Percentiles rank a stretch among this genome's conserved stretches.
phyloP scores from a whole-genome alignment of 2,113 vertebrate genomes.

The Galbula dea region DNA sequence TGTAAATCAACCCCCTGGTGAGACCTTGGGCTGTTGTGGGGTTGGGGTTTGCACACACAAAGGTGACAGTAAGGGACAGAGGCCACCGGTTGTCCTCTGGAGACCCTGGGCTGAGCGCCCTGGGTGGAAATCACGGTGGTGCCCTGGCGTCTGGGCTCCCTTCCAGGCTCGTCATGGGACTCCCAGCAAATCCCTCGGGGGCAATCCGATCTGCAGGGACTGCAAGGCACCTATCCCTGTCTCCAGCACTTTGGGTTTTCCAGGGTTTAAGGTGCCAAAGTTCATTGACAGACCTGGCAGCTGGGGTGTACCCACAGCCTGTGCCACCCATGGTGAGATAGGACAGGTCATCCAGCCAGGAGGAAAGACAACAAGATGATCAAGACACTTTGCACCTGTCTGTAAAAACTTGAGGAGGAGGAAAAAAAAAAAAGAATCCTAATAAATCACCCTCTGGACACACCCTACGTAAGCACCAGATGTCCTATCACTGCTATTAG shows the following conservation, averaged over 20 bases:
- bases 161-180: conserved; percentile 53
- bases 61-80: not conserved
- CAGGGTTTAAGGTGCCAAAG: conserved; percentile 36
- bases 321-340: not conserved
- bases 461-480: fast-evolving
- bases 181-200: conserved; percentile 48
- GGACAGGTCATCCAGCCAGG: not conserved
- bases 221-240: conserved; percentile 9
- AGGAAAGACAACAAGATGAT: not conserved
- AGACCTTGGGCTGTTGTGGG: fast-evolving
- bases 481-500: not conserved
- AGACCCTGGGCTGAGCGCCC: not conserved
- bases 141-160: conserved; percentile 31
- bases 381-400: not conserved
- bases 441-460: not conserved
- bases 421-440: not conserved
- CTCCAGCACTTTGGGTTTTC: not conserved
- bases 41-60: not conserved
- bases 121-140: not conserved
- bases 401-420: fast-evolving
- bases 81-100: not conserved
- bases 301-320: not conserved
- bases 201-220: conserved; percentile 31
- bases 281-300: not conserved
- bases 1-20: fast-evolving